Evolutionary conservation across 2,888 invertebrate genomes (phyloP), one percentile per base, ranked within the genome.

Genomic region (Eulithis testata): DNA sequence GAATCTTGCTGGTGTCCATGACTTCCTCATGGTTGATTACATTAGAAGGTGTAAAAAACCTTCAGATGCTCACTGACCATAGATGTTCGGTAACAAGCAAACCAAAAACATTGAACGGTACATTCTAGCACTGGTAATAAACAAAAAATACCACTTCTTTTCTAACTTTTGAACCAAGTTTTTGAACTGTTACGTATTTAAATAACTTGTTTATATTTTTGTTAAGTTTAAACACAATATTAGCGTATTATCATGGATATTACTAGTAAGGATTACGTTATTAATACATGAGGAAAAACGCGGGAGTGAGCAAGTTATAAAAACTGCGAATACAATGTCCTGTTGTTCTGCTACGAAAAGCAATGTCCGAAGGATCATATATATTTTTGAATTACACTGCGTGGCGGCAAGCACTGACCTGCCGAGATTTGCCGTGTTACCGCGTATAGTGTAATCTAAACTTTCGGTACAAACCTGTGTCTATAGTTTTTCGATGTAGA

Each of bases 211-310:
- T 1, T 40, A 40, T 40, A 8, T 47, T 6, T 14, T 43, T 14
- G 21, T 44, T 27, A 21, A 49, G 2, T 44, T 12, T 52, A 31
- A 47, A 61, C 5, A 53, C 36, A 44, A 47, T 36, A 44, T 9
- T 52, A 37, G 47, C 65, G 49, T 54, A 44, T 27, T 37, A 57
- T 50, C 7, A 11, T 50, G 36, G 37, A 37, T 50, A 58, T 36
- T 9, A 47, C 31, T 36, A 52, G 21, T 11, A 57, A 56, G 40
- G 14, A 51, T 8, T 50, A 44, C 27, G 45, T 4, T 61, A 62
- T 60, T 47, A 60, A 43, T 60, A 37, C 49, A 51, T 12, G 49
- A 64, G 65, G 59, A 65, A 70, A 61, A 65, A 63, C 56, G 50
- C 43, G 59, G 49, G 61, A 69, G 63, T 52, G 14, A 31, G 54